Evolutionary conservation across 1,140 invertebrate species (phyloP), one percentile per base, ranked within the genome.

Genomic region (Polypedilum pembai): DNA sequence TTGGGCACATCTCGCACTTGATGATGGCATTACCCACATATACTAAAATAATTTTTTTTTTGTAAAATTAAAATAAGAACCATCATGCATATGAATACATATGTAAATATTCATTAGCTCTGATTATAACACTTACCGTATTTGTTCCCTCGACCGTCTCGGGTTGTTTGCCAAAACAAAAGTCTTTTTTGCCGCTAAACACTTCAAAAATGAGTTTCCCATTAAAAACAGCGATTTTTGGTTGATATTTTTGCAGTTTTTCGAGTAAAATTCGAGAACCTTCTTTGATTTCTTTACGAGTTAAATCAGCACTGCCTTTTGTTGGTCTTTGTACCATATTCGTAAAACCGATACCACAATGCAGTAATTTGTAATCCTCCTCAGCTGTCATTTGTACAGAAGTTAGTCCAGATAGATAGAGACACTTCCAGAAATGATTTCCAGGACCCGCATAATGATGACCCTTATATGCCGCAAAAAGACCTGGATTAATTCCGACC

Each of bases 381-480:
- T 97, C 94, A 1, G 95, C 94, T 78, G 92, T 96, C 88, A 98
- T 91, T 79, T 95, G 95, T 81, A 98, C 94, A 56, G 94, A 89
- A 15, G 96, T 97, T 40, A 98, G 86, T 10, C 95, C 95, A 74
- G 94, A 94, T 73, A 98, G 84, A 84, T 95, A 96, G 75, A 98
- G 85, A 84, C 96, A 98, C 86, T 98, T 98, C 96, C 96, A 99
- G 84, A 98, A 98, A 85, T 99, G 96, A 85, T 99, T 98, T 41
- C 96, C 96, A 74, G 95, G 96, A 73, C 96, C 96, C 72, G 96
- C 96, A 86, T 98, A 98, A 83, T 98, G 96, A 85, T 98, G 96
- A 8, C 96, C 95, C 84, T 97, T 96, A 84, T 96, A 97, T 74
- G 96, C 96, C 74, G 96, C 95, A 85, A 96, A 96, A 77, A 98